Base-by-base conservation (phyloP, 2,113 vertebrate genomes). In the Hyla sarda region DNA sequence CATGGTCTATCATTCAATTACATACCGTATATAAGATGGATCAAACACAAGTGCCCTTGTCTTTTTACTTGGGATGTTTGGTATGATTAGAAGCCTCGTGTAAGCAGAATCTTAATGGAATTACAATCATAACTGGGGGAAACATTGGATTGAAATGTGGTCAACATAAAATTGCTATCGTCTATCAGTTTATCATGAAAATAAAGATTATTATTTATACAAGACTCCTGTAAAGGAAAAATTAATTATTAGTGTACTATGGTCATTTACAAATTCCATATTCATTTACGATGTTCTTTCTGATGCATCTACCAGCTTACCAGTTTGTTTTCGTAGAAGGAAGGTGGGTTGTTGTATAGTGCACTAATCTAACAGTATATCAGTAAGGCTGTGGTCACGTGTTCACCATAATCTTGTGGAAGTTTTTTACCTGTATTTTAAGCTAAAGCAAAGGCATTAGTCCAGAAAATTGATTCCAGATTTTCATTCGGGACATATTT, bases 11-110 rank as follows among this genome's bases (percentile, higher is more conserved):
- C 65, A 69, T 13, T 69, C 65, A 69, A 19, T 69, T 69, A 34
- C 30, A 4, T 34, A 69, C 65, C n/a, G n/a, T n/a, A n/a, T n/a
- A 32, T 11, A 62, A 25, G 65, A 69, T 69, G 30, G 65, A 69
- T 69, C 30, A 34, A 11, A 30, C 28, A 69, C 65, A 69, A 69
- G 65, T 69, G 65, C 30, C 65, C 65, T 69, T 69, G 65, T 34
- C 65, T 34, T 34, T 69, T 69, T 69, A 34, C 17, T 69, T 69
- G 65, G 65, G 14, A 34, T 34, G 14, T 14, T 69, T 32, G 65
- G 30, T 34, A 34, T 34, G 17, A 34, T 69, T 69, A 69, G 65
- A 69, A 69, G 30, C 16, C 65, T 34, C 14, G 3, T 69, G 65
- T 30, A 28, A 69, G 30, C 65, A 69, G 65, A 69, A 69, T 69